Percentiles rank a stretch among this genome's conserved stretches.
Evolutionary conservation across 2,797 vertebrate species (phyloP).

Genomic region (Pseudopleuronectes americanus): DNA sequence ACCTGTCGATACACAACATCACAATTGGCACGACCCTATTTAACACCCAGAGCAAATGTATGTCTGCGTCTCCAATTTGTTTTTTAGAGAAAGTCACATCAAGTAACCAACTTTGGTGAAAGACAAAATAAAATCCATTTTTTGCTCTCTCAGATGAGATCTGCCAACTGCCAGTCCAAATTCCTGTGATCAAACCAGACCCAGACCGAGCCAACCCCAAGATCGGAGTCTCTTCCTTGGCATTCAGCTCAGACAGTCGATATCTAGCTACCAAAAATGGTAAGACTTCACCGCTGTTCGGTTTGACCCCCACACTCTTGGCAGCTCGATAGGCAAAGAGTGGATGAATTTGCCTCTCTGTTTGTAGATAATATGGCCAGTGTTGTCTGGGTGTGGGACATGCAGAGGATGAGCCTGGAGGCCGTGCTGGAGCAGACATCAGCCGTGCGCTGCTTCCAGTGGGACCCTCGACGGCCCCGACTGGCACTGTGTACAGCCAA

Average conservation of each 20-base stretch:
- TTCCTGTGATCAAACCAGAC: constrained; percentile 89
- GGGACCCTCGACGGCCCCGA: constrained; percentile 90
- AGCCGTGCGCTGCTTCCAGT: constrained; percentile 88
- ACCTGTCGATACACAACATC: constrained; percentile 83
- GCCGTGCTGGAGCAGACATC: constrained; percentile 90
- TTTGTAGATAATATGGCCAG: constrained; percentile 89
- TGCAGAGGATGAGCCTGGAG: constrained; percentile 86
- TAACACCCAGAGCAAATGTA: constrained; percentile 92
- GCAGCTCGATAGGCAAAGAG: not conserved
- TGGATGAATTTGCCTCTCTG: constrained; percentile 27
- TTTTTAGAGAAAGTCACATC: not conserved
- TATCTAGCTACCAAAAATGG: constrained; percentile 95
- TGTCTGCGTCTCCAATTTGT: not conserved
- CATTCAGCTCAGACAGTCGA: constrained; percentile 93
- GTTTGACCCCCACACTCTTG: not conserved
- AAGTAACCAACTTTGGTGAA: constrained; percentile 2
- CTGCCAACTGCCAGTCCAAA: constrained; percentile 81
- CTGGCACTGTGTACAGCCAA: constrained; percentile 92
- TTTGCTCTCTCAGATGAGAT: constrained; percentile 86
- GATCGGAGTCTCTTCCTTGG: constrained; percentile 89
- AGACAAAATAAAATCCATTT: constrained; percentile 6
- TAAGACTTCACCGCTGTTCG: constrained; percentile 51
- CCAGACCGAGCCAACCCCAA: constrained; percentile 94
- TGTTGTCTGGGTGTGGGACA: constrained; percentile 94
- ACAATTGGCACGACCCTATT: constrained; percentile 79